Evolutionary conservation across 2,797 vertebrate genomes (phyloP).

Genomic region (Parauchenoglanis punctatus): DNA sequence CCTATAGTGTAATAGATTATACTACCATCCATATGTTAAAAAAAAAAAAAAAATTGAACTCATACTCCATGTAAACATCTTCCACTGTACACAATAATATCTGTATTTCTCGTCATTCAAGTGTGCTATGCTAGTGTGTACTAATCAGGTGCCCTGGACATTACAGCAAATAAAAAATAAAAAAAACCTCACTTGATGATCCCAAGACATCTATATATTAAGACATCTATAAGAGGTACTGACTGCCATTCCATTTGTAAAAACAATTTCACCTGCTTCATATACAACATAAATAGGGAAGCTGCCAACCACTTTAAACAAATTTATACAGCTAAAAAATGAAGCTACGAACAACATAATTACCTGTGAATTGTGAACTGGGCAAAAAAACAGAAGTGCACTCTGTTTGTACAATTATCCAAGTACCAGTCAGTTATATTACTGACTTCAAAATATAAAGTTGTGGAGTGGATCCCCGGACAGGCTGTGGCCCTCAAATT

Average conservation of each 20-base stretch:
- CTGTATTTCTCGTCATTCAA: background rate
- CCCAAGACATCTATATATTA: background rate
- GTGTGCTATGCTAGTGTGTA: background rate
- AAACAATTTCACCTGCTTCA: background rate
- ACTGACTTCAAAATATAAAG: background rate
- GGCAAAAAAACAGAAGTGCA: background rate
- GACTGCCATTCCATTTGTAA: background rate
- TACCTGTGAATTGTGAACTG: background rate
- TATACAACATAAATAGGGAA: background rate
- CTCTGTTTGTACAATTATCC: background rate
- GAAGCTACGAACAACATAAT: background rate
- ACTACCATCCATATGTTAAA: background rate
- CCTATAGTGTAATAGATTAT: background rate
- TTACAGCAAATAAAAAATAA: background rate
- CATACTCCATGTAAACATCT: background rate
- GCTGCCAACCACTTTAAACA: background rate
- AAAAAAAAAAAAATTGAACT: background rate
- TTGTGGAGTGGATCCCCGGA: too few relatives aligned
- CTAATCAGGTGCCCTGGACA: background rate
- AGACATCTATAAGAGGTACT: background rate
- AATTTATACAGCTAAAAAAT: background rate
- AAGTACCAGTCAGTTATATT: background rate
- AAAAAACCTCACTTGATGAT: background rate
- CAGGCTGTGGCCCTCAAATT: background rate
- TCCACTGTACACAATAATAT: background rate